Conservation (phyloP, 2,797 vertebrate genomes). For the Hylomyscus alleni region DNA sequence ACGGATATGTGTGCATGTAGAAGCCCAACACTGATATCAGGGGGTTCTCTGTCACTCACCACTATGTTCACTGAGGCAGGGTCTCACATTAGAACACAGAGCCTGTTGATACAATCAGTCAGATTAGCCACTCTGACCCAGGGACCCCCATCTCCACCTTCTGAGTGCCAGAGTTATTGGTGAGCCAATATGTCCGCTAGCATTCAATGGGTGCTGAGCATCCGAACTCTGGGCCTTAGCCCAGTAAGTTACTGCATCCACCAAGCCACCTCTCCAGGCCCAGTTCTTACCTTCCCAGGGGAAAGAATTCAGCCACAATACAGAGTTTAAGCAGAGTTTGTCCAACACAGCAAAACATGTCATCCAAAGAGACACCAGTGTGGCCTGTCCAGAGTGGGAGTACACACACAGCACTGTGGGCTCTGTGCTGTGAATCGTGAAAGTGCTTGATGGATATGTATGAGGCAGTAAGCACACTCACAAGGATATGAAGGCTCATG, state of each 20-base stretch:
- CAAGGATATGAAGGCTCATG: no score
- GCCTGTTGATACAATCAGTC: neutral
- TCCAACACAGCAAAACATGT: neutral
- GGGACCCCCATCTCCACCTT: neutral
- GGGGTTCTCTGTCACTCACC: neutral
- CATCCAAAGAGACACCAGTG: neutral
- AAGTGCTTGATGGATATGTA: neutral
- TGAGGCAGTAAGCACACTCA: no score
- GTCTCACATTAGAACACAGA: neutral
- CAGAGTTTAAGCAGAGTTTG: neutral
- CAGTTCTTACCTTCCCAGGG: neutral
- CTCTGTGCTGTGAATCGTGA: neutral
- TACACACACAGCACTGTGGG: no score
- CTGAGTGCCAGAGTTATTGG: neutral
- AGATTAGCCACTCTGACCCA: neutral
- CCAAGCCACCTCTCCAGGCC: neutral
- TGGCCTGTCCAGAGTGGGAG: neutral
- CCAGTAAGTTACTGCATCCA: neutral
- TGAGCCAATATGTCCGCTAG: neutral
- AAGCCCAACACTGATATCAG: no score
- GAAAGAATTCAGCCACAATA: neutral
- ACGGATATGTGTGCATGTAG: neutral
- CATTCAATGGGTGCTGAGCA: no score
- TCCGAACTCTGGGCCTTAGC: neutral
- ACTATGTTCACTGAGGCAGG: neutral